Percentiles rank a stretch among this genome's conserved stretches.
Evolutionary conservation across 2,888 invertebrate genomes (phyloP).

Genomic region (Bellardia bayeri): DNA sequence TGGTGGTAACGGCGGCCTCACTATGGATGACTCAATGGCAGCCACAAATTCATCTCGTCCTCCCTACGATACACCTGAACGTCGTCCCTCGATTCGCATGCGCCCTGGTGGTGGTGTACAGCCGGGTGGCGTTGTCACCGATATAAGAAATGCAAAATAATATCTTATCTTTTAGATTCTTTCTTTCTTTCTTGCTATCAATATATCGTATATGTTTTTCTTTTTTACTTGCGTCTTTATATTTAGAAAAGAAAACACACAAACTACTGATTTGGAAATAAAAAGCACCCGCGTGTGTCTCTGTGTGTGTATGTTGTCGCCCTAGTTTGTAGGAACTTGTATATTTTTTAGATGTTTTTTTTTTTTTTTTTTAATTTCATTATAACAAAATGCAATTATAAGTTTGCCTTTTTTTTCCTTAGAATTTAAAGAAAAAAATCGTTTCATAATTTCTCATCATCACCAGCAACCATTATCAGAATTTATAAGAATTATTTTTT

Average conservation of each 20-base stretch:
- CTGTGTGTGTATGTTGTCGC: conserved; percentile 57
- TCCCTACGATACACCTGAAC: conserved; percentile 84
- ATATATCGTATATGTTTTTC: conserved; percentile 59
- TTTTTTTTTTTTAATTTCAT: conserved; percentile 68
- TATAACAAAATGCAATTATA: conserved; percentile 68
- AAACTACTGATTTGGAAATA: conserved; percentile 37
- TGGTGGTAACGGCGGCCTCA: conserved; percentile 79
- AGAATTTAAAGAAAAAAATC: conserved; percentile 63
- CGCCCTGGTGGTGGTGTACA: conserved; percentile 82
- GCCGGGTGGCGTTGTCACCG: conserved; percentile 81
- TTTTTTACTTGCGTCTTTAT: conserved; percentile 65
- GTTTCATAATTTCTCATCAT: conserved; percentile 67
- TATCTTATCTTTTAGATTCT: conserved; percentile 83
- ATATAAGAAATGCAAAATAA: conserved; percentile 84
- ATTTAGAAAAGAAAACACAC: conserved; percentile 64
- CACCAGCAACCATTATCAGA: conserved; percentile 40
- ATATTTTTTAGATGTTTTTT: conserved; percentile 72
- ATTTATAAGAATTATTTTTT: conserved; percentile 66
- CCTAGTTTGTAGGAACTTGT: conserved; percentile 71
- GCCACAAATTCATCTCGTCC: conserved; percentile 84
- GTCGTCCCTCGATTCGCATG: conserved; percentile 84
- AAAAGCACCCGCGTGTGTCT: conserved; percentile 34
- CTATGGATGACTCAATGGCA: conserved; percentile 84
- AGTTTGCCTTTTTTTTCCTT: conserved; percentile 64
- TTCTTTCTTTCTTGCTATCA: conserved; percentile 65